Evolutionary conservation across 2,888 invertebrate genomes (phyloP), one percentile per base, ranked within the genome.

Genomic region (Epistrophe grossulariae): DNA sequence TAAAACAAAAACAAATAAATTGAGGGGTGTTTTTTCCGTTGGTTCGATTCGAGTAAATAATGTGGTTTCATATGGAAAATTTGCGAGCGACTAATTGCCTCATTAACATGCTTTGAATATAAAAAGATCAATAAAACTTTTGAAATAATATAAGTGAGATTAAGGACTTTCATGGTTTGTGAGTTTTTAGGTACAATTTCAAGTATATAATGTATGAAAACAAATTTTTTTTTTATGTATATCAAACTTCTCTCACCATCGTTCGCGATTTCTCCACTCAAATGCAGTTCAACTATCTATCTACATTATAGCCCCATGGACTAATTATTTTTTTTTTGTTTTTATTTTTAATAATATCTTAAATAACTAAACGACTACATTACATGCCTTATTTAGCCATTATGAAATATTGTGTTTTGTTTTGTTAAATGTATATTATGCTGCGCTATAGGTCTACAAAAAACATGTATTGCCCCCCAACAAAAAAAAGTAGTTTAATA

Each of bases 351-450:
- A 35, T 83, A 68, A 72, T 83, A 83, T 79, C 76, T 87, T 87
- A 79, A 68, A 85, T 77, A 76, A 83, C 74, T 83, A 87, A 79
- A 82, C 87, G 82, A 87, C 87, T 87, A 87, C 83, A 68, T 79
- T 83, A 83, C 66, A 74, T 87, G 71, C 80, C 45, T 76, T 81
- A 73, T 74, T 74, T 84, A 74, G 79, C 77, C 78, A 78, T 74
- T 85, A 79, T 74, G 82, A 71, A 74, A 68, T 70, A 79, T 77
- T 72, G 40, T 70, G 17, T 76, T 55, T 74, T 64, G 31, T 19
- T 38, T 35, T n/a, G n/a, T 50, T 66, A 31, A 66, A 68, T 68
- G 68, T 55, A 55, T 70, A 70, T 55, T 82, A 83, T 72, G 59
- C 79, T 87, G 82, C 66, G 57, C 70, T 79, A 59, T 48, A 76